A percentile compares a stretch with the other conserved stretches of the same genome.
phyloP scores from a whole-genome alignment of 2,888 invertebrate species.

The Ornithoptera alexandrae region DNA sequence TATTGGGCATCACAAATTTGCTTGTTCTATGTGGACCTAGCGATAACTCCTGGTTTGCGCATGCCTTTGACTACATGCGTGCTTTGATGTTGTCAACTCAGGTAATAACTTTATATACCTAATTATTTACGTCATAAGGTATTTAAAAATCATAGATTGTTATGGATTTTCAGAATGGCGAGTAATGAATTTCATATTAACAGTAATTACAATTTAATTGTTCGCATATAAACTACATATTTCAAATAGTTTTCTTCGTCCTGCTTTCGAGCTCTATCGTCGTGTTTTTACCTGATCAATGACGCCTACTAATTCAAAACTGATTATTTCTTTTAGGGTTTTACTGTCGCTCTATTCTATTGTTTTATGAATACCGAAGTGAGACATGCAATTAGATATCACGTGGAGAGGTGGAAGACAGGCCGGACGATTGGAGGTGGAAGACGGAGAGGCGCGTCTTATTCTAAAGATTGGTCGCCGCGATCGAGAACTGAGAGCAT shows the following conservation, averaged over 20 bases:
- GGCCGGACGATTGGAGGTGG: constrained; percentile 83
- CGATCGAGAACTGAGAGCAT: constrained; percentile 90
- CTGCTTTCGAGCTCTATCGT: no score
- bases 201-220: no score
- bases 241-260: no score
- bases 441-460: constrained; percentile 83
- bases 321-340: constrained; percentile 82
- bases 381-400: constrained; percentile 90
- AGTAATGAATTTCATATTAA: no score
- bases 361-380: constrained; percentile 97
- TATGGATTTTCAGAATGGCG: no score
- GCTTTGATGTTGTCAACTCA: constrained; percentile 93
- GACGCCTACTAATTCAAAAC: no score
- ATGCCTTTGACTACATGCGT: constrained; percentile 88
- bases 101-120: constrained; percentile 79
- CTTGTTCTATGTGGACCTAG: constrained; percentile 90
- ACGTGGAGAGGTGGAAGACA: constrained; percentile 88
- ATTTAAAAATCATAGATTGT: neutral
- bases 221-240: no score
- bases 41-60: constrained; percentile 85
- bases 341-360: constrained; percentile 93
- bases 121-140: neutral
- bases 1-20: constrained; percentile 94
- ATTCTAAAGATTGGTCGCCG: constrained; percentile 91
- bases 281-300: no score